Evolutionary conservation across 53 echinoderm and acorn worm genomes (phyloP).

Genomic region (Paracentrotus lividus): DNA sequence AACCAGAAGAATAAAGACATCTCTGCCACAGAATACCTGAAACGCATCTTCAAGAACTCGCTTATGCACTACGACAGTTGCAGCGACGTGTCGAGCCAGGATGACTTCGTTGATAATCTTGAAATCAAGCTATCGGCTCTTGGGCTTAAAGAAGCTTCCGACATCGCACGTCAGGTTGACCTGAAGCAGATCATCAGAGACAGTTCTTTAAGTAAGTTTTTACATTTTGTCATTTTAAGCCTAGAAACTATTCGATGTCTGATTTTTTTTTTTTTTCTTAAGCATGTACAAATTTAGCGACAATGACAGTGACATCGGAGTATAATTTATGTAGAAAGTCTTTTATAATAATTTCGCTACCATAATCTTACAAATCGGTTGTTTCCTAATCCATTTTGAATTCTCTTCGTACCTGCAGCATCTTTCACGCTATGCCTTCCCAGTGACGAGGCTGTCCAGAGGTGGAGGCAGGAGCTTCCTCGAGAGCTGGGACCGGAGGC

Average conservation of each 20-base stretch:
- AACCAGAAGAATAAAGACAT: background rate
- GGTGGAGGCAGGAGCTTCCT: background rate
- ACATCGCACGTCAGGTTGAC: background rate
- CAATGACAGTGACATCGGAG: too few species aligned
- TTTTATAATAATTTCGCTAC: too few species aligned
- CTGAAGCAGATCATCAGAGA: constrained; percentile 6
- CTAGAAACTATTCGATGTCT: too few species aligned
- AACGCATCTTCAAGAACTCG: background rate
- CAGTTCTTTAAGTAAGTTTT: background rate
- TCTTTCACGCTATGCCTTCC: background rate
- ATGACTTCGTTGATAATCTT: background rate
- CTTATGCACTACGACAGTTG: background rate
- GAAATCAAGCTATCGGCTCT: background rate
- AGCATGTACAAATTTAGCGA: too few species aligned
- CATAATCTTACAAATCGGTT: too few species aligned
- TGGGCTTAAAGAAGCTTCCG: background rate
- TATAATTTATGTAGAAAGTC: too few species aligned
- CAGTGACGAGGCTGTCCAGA: constrained; percentile 18
- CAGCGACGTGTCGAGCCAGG: background rate
- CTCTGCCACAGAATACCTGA: background rate
- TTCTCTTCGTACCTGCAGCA: background rate
- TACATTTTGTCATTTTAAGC: too few species aligned
- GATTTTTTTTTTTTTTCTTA: too few species aligned
- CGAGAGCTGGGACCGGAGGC: background rate
- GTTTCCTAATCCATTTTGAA: too few species aligned